These are phyloP conservation scores for Sphenodon punctatus DNA, from an alignment of 2,797 vertebrate species.

Conservation along the genomic window DNA sequence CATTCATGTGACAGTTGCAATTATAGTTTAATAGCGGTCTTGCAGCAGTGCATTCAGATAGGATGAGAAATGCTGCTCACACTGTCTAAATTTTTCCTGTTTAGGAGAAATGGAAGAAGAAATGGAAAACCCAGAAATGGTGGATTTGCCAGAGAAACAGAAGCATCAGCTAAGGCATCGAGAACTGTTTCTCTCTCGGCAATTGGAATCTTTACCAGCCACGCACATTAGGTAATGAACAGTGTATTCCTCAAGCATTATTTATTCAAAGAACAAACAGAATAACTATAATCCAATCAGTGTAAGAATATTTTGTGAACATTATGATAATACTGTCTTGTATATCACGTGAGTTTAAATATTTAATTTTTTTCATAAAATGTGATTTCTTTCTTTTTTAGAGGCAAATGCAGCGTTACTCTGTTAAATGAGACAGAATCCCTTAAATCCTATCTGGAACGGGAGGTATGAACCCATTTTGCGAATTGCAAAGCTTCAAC, in stretches of 20 bases:
- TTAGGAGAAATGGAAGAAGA: slow-evolving; percentile 96
- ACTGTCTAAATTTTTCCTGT: background rate
- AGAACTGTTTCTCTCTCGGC: slow-evolving; percentile 94
- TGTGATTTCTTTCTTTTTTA: slow-evolving; percentile 65
- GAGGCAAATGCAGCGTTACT: slow-evolving; percentile 98
- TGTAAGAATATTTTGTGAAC: background rate
- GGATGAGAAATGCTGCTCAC: background rate
- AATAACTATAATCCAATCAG: background rate
- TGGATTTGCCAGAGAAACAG: slow-evolving; percentile 93
- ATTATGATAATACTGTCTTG: background rate
- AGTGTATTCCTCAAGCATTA: background rate
- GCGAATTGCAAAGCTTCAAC: slow-evolving; percentile 18
- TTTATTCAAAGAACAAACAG: background rate
- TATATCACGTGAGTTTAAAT: background rate
- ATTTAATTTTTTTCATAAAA: slow-evolving; percentile 8
- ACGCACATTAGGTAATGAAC: slow-evolving; percentile 92
- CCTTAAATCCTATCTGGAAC: slow-evolving; percentile 95
- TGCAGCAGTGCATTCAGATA: background rate
- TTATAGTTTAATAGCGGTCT: background rate
- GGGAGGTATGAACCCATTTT: slow-evolving; percentile 84
- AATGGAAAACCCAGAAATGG: slow-evolving; percentile 95
- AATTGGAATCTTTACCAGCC: slow-evolving; percentile 94
- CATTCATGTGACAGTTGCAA: background rate
- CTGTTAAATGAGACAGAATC: slow-evolving; percentile 97
- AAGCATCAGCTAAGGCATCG: slow-evolving; percentile 95